Evolutionary conservation across 2,113 vertebrate genomes (phyloP).

Genomic region (Electrona antarctica): DNA sequence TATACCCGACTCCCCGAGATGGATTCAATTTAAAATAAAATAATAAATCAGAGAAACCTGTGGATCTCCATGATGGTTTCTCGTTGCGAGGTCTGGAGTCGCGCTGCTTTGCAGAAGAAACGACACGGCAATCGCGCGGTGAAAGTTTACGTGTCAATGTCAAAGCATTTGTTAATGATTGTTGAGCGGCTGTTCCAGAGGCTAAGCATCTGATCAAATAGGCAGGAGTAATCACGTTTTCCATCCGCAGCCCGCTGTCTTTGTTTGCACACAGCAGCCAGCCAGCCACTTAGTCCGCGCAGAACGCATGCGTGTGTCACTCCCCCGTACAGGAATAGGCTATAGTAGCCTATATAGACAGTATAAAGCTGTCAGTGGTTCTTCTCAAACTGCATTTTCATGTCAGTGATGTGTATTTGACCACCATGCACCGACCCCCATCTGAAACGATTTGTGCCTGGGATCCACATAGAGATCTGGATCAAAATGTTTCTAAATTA

Average conservation of each 20-base stretch:
- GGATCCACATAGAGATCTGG: too few relatives aligned
- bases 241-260: conserved; percentile 52
- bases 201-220: conserved; percentile 1
- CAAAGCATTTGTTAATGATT: conserved; percentile 14
- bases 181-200: conserved; percentile 20
- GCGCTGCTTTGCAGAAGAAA: conserved; percentile 5
- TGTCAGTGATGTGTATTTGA: too few relatives aligned
- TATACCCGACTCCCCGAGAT: conserved; percentile 3
- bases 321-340: conserved; percentile 47
- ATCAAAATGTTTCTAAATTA: too few relatives aligned
- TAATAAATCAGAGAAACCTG: conserved; percentile 53
- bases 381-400: too few relatives aligned
- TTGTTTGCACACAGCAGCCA: conserved; percentile 65
- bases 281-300: conserved; percentile 59
- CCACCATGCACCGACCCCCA: too few relatives aligned
- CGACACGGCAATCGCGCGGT: neutral
- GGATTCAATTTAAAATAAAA: neutral
- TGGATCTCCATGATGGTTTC: conserved; percentile 57
- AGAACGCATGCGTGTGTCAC: conserved; percentile 64
- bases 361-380: too few relatives aligned
- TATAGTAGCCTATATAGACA: conserved; percentile 3
- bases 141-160: neutral
- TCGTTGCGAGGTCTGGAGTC: neutral
- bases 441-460: too few relatives aligned
- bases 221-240: conserved; percentile 38